Evolutionary conservation across 92 coral and sea anemone species (phyloP).

Genomic region (Meandrina meandrites): DNA sequence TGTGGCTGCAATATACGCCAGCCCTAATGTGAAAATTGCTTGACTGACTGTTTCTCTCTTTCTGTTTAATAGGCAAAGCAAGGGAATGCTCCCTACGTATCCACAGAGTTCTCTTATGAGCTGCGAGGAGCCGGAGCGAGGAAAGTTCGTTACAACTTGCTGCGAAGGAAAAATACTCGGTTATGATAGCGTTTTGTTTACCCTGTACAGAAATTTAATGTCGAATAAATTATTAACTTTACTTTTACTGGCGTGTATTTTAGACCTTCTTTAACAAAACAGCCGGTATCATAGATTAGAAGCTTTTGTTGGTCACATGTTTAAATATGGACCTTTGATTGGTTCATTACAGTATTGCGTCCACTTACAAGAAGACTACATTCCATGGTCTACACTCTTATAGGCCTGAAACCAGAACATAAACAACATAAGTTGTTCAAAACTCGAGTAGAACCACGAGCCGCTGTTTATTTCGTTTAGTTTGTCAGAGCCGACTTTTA

Average conservation of each 20-base stretch:
- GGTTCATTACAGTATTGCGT: background rate
- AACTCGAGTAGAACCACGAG: background rate
- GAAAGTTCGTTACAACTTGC: conserved; percentile 84
- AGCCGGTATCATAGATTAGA: no score
- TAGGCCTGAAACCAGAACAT: no score
- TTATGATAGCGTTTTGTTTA: background rate
- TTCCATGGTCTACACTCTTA: no score
- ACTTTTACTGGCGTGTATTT: background rate
- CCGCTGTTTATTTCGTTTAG: background rate
- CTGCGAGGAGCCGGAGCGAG: conserved; percentile 93
- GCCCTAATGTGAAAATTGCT: background rate
- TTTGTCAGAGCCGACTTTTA: background rate
- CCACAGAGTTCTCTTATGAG: conserved; percentile 85
- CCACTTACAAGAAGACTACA: background rate
- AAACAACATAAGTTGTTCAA: no score
- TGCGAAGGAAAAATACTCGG: conserved; percentile 52
- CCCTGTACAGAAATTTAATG: background rate
- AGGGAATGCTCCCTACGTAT: conserved; percentile 74
- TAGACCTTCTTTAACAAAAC: background rate
- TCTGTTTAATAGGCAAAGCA: conserved; percentile 45
- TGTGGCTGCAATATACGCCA: no score
- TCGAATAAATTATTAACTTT: background rate
- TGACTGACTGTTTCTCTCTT: background rate
- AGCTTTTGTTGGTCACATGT: background rate
- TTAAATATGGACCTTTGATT: background rate